Conservation (phyloP, 1,140 invertebrate genomes). For the Nasonia giraulti region DNA sequence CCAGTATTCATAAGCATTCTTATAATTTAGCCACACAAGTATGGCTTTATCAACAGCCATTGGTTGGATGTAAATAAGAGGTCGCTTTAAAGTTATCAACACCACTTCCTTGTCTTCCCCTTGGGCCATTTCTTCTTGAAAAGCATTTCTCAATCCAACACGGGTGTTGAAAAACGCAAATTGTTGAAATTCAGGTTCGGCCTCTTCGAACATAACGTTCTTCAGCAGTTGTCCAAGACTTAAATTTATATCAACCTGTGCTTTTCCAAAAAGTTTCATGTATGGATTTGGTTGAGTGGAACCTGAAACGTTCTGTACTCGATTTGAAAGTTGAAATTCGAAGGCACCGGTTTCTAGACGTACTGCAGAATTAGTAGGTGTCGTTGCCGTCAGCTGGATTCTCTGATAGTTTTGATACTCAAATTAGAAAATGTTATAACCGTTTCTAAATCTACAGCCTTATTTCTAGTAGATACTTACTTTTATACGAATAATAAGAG, state of each 20-base stretch:
- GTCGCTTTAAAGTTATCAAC: constrained; percentile 91
- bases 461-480: constrained; percentile 67
- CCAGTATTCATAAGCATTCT: constrained; percentile 99
- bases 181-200: constrained; percentile 96
- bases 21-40: constrained; percentile 98
- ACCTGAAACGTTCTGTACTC: constrained; percentile 91
- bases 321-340: constrained; percentile 94
- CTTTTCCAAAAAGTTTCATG: constrained; percentile 93
- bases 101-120: constrained; percentile 95
- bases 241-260: constrained; percentile 94
- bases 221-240: constrained; percentile 94
- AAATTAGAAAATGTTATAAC: constrained; percentile 17
- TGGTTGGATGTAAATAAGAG: constrained; percentile 95
- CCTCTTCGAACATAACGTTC: constrained; percentile 96
- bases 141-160: constrained; percentile 88
- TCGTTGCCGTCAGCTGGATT: constrained; percentile 98
- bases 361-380: constrained; percentile 96
- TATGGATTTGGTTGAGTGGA: constrained; percentile 77
- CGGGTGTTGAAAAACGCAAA: constrained; percentile 98
- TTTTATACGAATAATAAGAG: constrained; percentile 90
- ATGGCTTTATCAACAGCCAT: constrained; percentile 97
- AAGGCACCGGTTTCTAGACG: constrained; percentile 93
- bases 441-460: constrained; percentile 22
- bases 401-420: constrained; percentile 75
- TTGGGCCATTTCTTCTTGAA: constrained; percentile 93